Base-by-base conservation (phyloP, 2,113 vertebrate genomes). In the Lamprotornis superbus region DNA sequence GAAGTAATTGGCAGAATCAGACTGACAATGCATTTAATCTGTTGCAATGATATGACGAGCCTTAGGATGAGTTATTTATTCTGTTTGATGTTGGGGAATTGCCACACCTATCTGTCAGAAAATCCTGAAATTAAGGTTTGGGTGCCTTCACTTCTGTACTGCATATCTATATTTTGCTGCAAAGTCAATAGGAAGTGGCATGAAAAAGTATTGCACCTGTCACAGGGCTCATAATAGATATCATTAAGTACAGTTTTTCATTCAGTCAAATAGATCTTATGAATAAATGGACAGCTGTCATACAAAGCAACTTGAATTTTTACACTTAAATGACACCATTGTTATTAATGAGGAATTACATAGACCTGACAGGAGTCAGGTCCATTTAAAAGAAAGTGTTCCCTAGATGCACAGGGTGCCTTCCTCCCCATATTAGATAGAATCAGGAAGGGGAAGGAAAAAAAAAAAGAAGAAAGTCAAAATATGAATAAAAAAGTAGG, bases 231-330 rank as follows among this genome's bases (percentile, higher is more conserved):
- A 56, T 83, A 92, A 87, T 67, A 60, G 50, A 81, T 10, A 5
- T 83, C 44, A 92, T 95, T 95, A 89, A 90, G 60, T 70, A 31
- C 15, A 81, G 30, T 39, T 92, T 92, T 95, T 93, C 47, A 74
- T 83, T 94, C 83, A 89, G 42, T 89, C 76, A 65, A 20, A 71
- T 30, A 61, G 61, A 47, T 47, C 13, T 93, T 86, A 71, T 35
- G 47, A 93, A 95, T 89, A 88, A 92, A 92, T 89, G 52, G 56
- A 59, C 0, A 0, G 30, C 46, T 81, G 23, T 73, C 40, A 61
- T 35, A 35, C 17, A 83, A 17, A 77, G 15, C 9, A 86, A 70
- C 63, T 30, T 35, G 31, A 16, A 37, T 59, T 92, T 92, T 89
- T 93, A 31, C 30, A 44, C 84, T 67, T 83, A 92, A 93, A 70